Percentiles rank a stretch among this genome's conserved stretches.
Evolutionary conservation across 2,113 vertebrate genomes (phyloP).

Genomic region (Seriola quinqueradiata): DNA sequence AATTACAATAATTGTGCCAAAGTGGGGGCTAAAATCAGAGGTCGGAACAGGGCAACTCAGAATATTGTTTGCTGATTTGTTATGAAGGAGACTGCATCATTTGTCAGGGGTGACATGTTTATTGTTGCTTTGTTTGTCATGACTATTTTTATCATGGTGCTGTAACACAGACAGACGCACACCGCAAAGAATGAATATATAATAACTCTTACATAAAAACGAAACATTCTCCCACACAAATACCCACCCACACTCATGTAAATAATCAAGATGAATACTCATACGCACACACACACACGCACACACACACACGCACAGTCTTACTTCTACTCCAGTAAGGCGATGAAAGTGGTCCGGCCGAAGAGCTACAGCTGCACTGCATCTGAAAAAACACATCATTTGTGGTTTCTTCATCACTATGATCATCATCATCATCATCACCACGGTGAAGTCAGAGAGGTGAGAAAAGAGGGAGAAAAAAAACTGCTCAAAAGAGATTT

Average conservation of each 20-base stretch:
- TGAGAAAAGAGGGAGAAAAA: neutral
- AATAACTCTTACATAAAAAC: constrained; percentile 28
- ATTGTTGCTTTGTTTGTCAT: neutral
- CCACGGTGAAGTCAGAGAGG: neutral
- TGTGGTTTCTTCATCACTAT: neutral
- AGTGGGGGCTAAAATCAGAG: too few species aligned
- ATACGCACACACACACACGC: neutral
- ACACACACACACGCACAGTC: constrained; percentile 24
- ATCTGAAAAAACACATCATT: constrained; percentile 69
- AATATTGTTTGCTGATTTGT: neutral
- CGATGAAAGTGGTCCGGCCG: constrained; percentile 67
- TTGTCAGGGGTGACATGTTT: neutral
- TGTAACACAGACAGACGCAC: neutral
- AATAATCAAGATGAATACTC: constrained; percentile 16
- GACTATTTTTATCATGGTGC: neutral
- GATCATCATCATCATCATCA: neutral
- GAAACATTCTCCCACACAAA: constrained; percentile 28
- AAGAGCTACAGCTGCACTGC: constrained; percentile 80
- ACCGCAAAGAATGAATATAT: constrained; percentile 28
- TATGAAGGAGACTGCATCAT: neutral
- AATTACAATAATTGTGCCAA: neutral
- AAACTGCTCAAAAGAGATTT: constrained; percentile 7
- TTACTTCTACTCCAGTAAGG: constrained; percentile 84
- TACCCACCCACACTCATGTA: constrained; percentile 33
- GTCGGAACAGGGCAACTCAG: too few species aligned